Conservation (phyloP, 2,797 vertebrate genomes). For the Cephalopachus bancanus region DNA sequence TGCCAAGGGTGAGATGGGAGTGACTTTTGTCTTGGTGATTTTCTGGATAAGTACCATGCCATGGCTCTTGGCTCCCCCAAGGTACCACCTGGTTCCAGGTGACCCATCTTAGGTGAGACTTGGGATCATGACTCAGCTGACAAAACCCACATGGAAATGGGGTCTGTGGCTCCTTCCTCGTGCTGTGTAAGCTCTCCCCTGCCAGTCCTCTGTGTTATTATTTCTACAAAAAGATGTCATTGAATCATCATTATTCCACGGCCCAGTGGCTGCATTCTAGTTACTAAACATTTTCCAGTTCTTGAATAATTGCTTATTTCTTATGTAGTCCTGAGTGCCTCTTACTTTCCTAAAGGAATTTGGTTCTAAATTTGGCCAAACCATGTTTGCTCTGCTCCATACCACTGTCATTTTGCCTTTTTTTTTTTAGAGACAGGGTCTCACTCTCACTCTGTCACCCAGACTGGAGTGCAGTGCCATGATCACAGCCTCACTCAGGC, state of each 20-base stretch:
- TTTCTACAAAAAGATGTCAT: background rate
- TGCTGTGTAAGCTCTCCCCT: fast-evolving
- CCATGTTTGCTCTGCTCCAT: background rate
- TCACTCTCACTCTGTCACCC: background rate
- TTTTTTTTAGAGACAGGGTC: background rate
- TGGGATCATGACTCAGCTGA: background rate
- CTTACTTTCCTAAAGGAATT: background rate
- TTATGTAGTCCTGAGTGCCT: background rate
- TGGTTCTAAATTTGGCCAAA: background rate
- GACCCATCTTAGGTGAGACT: background rate
- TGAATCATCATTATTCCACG: background rate
- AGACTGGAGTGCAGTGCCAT: background rate
- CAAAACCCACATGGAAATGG: background rate
- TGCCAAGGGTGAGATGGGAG: background rate
- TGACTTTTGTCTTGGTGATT: background rate
- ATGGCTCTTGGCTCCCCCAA: background rate
- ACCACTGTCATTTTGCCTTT: background rate
- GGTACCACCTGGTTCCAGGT: background rate
- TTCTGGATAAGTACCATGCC: background rate
- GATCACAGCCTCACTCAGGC: background rate
- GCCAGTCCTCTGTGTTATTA: background rate
- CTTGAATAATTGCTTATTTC: background rate
- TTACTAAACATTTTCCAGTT: background rate
- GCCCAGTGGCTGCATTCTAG: background rate
- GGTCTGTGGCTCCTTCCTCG: background rate